phyloP scores from a whole-genome alignment of 64 coral and sea anemone species.

The Dendronephthya gigantea region DNA sequence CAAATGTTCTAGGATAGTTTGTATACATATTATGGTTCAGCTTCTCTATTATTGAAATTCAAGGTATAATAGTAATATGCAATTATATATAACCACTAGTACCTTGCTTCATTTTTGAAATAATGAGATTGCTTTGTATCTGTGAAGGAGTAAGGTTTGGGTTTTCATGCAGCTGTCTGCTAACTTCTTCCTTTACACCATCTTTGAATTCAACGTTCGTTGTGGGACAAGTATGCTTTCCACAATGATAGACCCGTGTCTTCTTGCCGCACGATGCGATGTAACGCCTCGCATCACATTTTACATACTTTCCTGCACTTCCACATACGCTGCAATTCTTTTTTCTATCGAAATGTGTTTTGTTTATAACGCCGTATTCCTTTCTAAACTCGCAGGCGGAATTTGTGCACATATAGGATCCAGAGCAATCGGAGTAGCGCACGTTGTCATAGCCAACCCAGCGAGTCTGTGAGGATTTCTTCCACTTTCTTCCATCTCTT shows the following conservation, averaged over 20 bases:
- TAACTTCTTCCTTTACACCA: neutral
- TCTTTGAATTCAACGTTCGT: neutral
- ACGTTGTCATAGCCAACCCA: slow-evolving; percentile 26
- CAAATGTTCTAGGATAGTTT: neutral
- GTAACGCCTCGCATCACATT: slow-evolving; percentile 20
- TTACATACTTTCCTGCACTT: slow-evolving; percentile 7
- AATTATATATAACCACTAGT: neutral
- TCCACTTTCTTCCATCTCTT: slow-evolving; percentile 13
- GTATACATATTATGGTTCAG: neutral
- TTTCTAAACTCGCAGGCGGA: slow-evolving; percentile 30
- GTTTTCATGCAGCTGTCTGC: neutral
- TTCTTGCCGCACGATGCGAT: neutral
- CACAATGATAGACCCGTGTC: slow-evolving; percentile 32
- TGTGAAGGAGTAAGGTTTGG: slow-evolving; percentile 21
- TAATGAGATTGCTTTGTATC: slow-evolving; percentile 31
- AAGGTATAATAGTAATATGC: neutral
- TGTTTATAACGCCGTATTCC: slow-evolving; percentile 29
- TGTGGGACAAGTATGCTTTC: slow-evolving; percentile 39
- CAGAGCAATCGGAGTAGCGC: slow-evolving; percentile 41
- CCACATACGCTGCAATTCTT: slow-evolving; percentile 18
- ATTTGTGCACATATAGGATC: slow-evolving; percentile 29
- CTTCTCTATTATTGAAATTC: neutral
- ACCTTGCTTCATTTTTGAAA: slow-evolving; percentile 19
- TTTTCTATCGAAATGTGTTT: slow-evolving; percentile 32
- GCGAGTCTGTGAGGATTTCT: slow-evolving; percentile 4